Evolutionary conservation across 2,113 vertebrate genomes (phyloP), one percentile per base, ranked within the genome.

Genomic region (Haliaeetus leucogaster): DNA sequence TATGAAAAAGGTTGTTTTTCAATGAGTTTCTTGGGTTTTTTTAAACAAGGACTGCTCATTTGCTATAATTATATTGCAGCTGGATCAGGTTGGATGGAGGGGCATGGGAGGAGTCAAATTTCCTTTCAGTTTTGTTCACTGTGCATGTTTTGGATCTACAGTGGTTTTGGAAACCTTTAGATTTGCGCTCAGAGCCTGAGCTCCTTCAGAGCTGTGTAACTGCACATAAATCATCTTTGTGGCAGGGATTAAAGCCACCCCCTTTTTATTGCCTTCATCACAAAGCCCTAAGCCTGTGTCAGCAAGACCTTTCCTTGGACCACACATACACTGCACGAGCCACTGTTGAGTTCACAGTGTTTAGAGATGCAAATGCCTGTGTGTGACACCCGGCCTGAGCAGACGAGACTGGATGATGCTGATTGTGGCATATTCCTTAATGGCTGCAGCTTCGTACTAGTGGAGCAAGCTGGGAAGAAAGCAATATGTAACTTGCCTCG

Each of bases 281-380:
- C 36, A 34, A 90, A 79, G 22, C 8, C 55, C 22, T 78, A 19
- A 11, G n/a, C 55, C 59, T 43, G 26, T 42, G 45, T 11, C 53
- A 50, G 62, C 21, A 36, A 23, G 22, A 12, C 36, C 62, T 53
- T 79, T 79, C 22, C 71, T 50, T 13, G 34, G 30, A 32, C 17
- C 21, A 8, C 38, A 7, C 0, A 1, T 7, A 9, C 7, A 0
- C 0, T 40, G n/a, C n/a, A 10, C 1, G 3, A 81, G 65, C 16
- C 36, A 4, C 32, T 11, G 62, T 26, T 7, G 42, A 38, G 30
- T 16, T 59, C 5, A 3, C 0, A 16, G 16, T 38, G 72, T 11
- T 38, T 3, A 5, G 63, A 45, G 66, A 17, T 62, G 27, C 0
- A 1, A 62, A 34, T 0, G 1, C 15, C 55, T 15, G 15, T 5